phyloP scores from a whole-genome alignment of 2,888 invertebrate species.

The Flexamia atlantica region DNA sequence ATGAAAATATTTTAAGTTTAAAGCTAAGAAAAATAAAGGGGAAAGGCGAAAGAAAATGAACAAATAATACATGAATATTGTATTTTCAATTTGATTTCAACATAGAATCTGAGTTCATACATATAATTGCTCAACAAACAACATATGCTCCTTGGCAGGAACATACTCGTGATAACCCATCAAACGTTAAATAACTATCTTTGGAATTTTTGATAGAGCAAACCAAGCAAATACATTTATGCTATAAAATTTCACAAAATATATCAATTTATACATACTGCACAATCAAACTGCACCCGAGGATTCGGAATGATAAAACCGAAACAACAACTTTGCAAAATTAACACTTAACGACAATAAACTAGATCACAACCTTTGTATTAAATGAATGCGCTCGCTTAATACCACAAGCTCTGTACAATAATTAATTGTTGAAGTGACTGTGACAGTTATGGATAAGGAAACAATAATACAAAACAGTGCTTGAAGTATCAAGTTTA shows the following conservation, averaged over 20 bases:
- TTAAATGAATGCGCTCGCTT: neutral
- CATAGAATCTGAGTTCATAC: conserved; percentile 7
- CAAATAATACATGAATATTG: conserved; percentile 28
- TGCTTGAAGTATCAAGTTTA: no score
- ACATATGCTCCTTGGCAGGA: conserved; percentile 1
- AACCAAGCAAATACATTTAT: conserved; percentile 34
- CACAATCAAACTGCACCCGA: conserved; percentile 23
- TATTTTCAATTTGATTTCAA: conserved; percentile 37
- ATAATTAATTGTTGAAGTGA: no score
- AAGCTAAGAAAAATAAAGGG: no score
- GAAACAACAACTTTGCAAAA: conserved; percentile 24
- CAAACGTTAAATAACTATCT: conserved; percentile 22
- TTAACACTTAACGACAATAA: conserved; percentile 8
- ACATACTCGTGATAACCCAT: conserved; percentile 11
- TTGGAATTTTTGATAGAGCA: conserved; percentile 29
- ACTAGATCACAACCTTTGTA: conserved; percentile 36
- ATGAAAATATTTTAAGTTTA: no score
- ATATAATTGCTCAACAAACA: neutral
- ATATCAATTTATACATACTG: conserved; percentile 31
- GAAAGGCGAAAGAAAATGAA: neutral
- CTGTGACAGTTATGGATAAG: no score
- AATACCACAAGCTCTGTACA: neutral
- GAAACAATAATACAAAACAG: no score
- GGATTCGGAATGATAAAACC: neutral
- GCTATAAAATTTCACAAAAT: conserved; percentile 49